Percentiles rank a stretch among this genome's conserved stretches.
Conservation (phyloP, 2,797 vertebrate genomes). For the Schizothorax lantsangensis region DNA sequence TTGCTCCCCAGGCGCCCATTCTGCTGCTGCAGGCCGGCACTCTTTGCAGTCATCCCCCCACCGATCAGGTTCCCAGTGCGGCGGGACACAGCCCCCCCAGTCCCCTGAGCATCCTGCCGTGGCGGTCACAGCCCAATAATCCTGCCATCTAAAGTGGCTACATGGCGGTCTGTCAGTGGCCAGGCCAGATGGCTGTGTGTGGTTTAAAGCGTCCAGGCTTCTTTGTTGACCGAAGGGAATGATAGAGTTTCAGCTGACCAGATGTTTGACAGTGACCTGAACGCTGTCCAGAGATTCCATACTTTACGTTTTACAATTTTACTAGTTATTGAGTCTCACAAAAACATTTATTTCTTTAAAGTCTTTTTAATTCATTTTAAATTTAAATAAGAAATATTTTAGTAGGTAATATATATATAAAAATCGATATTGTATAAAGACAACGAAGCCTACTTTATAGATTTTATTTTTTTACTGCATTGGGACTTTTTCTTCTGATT, state of each 20-base stretch:
- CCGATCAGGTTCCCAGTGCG: slow-evolving; percentile 51
- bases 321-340: neutral
- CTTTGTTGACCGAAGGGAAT: slow-evolving; percentile 20
- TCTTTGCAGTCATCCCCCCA: slow-evolving; percentile 38
- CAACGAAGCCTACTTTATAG: neutral
- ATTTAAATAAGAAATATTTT: too few relatives aligned
- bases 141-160: slow-evolving; percentile 53
- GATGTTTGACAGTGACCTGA: slow-evolving; percentile 43
- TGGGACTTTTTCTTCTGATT: neutral
- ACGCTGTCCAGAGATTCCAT: neutral
- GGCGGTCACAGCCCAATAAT: slow-evolving; percentile 55
- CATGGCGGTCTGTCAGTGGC: slow-evolving; percentile 49
- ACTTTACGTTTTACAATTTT: neutral
- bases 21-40: slow-evolving; percentile 19
- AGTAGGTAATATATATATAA: too few relatives aligned
- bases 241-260: slow-evolving; percentile 51
- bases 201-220: slow-evolving; percentile 30
- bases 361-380: too few relatives aligned
- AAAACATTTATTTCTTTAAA: too few relatives aligned
- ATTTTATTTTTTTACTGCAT: neutral
- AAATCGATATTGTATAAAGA: too few relatives aligned
- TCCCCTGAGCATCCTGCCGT: slow-evolving; percentile 52
- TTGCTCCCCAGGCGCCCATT: slow-evolving; percentile 55
- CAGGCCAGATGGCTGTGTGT: slow-evolving; percentile 51
- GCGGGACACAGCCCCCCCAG: slow-evolving; percentile 38